A percentile compares a stretch with the other conserved stretches of the same genome.
Evolutionary conservation across 30 jellyfish, hydroid and myxozoan species (phyloP).

Genomic region (Cassiopea xamachana): DNA sequence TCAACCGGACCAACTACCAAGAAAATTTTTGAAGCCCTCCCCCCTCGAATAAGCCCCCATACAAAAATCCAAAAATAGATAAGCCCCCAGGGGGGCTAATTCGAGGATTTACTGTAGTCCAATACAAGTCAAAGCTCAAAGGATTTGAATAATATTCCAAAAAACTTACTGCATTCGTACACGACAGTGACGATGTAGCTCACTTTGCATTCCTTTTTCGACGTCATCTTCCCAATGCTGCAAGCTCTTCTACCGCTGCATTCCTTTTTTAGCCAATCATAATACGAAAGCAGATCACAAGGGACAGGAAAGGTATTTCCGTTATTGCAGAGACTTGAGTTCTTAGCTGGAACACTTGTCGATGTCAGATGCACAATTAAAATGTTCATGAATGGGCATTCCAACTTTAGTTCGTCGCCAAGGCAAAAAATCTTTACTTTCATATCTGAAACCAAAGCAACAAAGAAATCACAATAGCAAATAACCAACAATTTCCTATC

Average conservation of each 20-base stretch:
- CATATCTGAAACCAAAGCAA: slow-evolving; percentile 31
- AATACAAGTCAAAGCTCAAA: no score
- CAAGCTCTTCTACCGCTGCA: slow-evolving; percentile 62
- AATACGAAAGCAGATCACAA: slow-evolving; percentile 41
- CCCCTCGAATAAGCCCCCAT: no score
- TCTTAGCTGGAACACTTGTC: slow-evolving; percentile 44
- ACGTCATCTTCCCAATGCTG: background rate
- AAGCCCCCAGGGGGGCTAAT: no score
- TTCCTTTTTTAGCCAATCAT: slow-evolving; percentile 23
- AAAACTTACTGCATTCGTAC: slow-evolving; percentile 74
- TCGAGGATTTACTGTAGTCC: no score
- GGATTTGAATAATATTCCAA: no score
- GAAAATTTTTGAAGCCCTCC: no score
- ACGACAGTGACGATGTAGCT: slow-evolving; percentile 38
- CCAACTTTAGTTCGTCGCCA: slow-evolving; percentile 59
- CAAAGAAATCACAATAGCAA: background rate
- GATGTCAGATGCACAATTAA: slow-evolving; percentile 54
- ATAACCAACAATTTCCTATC: background rate
- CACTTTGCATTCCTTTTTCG: slow-evolving; percentile 25
- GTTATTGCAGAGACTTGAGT: slow-evolving; percentile 38
- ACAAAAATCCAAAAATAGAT: no score
- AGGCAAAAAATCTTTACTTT: slow-evolving; percentile 46
- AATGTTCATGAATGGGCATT: slow-evolving; percentile 36
- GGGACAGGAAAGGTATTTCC: slow-evolving; percentile 17
- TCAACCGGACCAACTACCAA: no score